Percentiles rank a stretch among this genome's conserved stretches.
Conservation (phyloP, 2,888 invertebrate species). For the Philonicus albiceps region DNA sequence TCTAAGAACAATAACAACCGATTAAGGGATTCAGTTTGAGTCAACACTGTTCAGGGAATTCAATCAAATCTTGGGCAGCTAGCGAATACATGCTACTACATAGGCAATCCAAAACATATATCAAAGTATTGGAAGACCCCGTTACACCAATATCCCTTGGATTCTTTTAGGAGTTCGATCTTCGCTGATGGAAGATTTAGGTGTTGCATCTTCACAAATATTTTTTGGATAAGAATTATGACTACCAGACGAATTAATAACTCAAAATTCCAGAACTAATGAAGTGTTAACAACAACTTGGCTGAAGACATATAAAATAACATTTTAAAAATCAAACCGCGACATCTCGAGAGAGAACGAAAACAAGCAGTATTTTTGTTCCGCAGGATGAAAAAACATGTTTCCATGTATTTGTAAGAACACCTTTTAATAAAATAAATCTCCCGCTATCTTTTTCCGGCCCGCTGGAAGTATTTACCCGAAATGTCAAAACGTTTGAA, state of each 20-base stretch:
- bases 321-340: background rate
- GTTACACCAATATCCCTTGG: background rate
- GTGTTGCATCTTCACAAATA: too few relatives aligned
- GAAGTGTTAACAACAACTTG: too few relatives aligned
- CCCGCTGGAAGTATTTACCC: background rate
- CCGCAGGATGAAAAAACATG: background rate
- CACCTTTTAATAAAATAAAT: background rate
- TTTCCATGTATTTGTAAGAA: background rate
- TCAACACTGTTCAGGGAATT: too few relatives aligned
- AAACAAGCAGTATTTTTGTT: background rate
- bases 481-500: background rate
- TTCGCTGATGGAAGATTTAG: background rate
- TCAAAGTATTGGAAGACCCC: background rate
- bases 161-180: slow-evolving; percentile 15
- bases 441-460: background rate
- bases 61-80: too few relatives aligned
- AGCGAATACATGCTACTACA: too few relatives aligned
- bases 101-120: background rate
- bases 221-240: too few relatives aligned
- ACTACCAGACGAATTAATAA: too few relatives aligned
- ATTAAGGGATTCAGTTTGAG: too few relatives aligned
- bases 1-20: too few relatives aligned
- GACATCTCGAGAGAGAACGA: background rate
- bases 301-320: background rate
- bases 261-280: too few relatives aligned